Base-by-base conservation (phyloP, 30 jellyfish, hydroid and myxozoan genomes). In the Chrysaora quinquecirrha region DNA sequence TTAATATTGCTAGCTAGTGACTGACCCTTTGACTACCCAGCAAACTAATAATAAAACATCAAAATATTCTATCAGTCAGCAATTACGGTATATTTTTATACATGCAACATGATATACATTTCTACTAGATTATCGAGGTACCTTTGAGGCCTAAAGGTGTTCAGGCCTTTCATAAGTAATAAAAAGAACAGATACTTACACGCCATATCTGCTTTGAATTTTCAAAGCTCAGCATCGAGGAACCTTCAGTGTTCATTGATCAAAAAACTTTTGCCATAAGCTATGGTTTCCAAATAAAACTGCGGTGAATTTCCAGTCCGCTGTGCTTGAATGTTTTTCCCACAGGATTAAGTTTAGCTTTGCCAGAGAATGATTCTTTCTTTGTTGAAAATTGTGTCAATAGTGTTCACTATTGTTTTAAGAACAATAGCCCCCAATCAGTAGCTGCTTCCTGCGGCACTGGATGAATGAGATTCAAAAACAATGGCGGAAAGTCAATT, bases 191-290 rank as follows among this genome's bases (percentile, higher is more conserved):
- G 9, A 64, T 28, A 64, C 48, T 64, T 64, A 64, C 76, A 23
- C 27, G 21, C 76, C 76, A 64, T 64, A 64, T 64, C 76, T 28
- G 76, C 11, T 64, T 64, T 64, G 76, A 64, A 19, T 28, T 64
- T 21, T 19, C 76, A 64, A 23, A 64, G 76, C 48, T 64, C 48
- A 28, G 76, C 76, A 64, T 64, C 72, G 34, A 60, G 32, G 32
- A 60, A 60, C 31, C 32, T 60, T 60, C 54, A 38, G 11, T 38
- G 54, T 38, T 6, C 54, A 38, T 38, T 38, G 54, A 38, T 38
- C 54, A 38, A 38, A 38, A 38, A 38, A 38, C 54, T 38, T 38
- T 38, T 38, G 54, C 14, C 54, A 38, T 3, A 38, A 38, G 54
- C 54, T 38, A 38, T 38, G 54, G 54, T 6, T 38, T 38, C 14